These are phyloP conservation scores for Abramis brama DNA, from an alignment of 2,113 vertebrate species.

Conservation along the genomic window DNA sequence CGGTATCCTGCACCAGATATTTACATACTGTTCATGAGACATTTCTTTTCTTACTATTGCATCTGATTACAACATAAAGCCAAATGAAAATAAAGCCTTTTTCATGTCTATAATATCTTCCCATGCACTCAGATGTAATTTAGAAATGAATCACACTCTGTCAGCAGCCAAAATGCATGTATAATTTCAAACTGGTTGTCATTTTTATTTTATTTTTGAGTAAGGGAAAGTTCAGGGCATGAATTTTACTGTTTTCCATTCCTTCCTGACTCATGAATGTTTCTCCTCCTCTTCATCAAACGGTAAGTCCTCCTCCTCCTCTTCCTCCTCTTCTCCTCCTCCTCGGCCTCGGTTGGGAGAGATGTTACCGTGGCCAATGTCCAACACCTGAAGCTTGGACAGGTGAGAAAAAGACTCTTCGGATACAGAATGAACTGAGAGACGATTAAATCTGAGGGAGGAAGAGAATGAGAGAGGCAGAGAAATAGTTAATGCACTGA, in stretches of 20 bases:
- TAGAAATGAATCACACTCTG: background rate
- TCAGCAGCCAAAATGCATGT: constrained; percentile 4
- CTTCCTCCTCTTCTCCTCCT: constrained; percentile 34
- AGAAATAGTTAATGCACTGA: background rate
- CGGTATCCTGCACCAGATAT: constrained; percentile 73
- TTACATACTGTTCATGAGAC: background rate
- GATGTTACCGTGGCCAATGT: constrained; percentile 77
- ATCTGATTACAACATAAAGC: constrained; percentile 15
- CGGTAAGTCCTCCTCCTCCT: constrained; percentile 41
- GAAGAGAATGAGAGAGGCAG: background rate
- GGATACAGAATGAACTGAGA: constrained; percentile 83
- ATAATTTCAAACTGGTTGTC: background rate
- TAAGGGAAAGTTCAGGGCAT: constrained; percentile 1
- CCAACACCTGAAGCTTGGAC: constrained; percentile 87
- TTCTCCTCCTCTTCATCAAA: constrained; percentile 41
- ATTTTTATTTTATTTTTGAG: background rate
- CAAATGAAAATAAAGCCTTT: background rate
- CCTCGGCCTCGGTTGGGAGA: constrained; percentile 38
- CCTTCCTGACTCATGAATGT: background rate
- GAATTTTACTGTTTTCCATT: background rate
- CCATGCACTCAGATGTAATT: background rate
- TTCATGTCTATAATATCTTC: background rate
- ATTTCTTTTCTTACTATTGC: background rate
- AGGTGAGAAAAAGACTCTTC: constrained; percentile 87
- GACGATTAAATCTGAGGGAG: constrained; percentile 85